Base-by-base conservation (phyloP, 2,113 vertebrate species). In the Erythrocercus mccallii region DNA sequence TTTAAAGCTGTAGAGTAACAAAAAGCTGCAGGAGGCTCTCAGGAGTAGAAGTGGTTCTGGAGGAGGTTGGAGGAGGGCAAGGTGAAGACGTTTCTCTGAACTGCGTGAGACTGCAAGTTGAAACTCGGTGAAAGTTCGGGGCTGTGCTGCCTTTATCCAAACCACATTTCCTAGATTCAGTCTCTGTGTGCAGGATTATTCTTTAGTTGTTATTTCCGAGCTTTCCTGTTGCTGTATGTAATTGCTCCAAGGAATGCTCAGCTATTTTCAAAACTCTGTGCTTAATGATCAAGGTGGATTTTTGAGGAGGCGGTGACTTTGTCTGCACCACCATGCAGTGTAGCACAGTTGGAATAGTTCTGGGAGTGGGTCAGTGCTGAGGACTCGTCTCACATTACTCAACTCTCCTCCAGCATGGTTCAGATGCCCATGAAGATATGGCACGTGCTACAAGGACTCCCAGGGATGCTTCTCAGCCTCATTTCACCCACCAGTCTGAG, bases 131-230 rank as follows among this genome's bases (percentile, higher is more conserved):
- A 93, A 94, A 92, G 92, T 92, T 93, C 30, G 2, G 42, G 33
- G 30, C 71, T 86, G 30, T 50, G 30, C 38, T 92, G 58, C 50
- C 50, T 94, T 94, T 93, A 96, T 93, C 58, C 62, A 93, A 96
- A 86, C 7, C 92, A 95, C 68, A 95, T 90, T 92, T 95, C 50
- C 54, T 69, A 95, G 50, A 57, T 86, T 83, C 38, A 27, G 4
- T 79, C 35, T 77, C 56, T 53, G 16, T 53, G 50, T 80, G 37
- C n/a, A 92, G 66, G 61, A 82, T 80, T 93, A 83, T 15, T 35
- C 56, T 72, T 85, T 13, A 44, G 57, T 64, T 94, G 65, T 85
- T 87, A 53, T 85, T 93, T 88, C 50, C 51, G 65, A 92, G 31
- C 42, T 86, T 88, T 91, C 18, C 16, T 65, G 25, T 61, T 45